Evolutionary conservation across 2,113 vertebrate genomes (phyloP), one percentile per base, ranked within the genome.

Genomic region (Sorex fumeus): DNA sequence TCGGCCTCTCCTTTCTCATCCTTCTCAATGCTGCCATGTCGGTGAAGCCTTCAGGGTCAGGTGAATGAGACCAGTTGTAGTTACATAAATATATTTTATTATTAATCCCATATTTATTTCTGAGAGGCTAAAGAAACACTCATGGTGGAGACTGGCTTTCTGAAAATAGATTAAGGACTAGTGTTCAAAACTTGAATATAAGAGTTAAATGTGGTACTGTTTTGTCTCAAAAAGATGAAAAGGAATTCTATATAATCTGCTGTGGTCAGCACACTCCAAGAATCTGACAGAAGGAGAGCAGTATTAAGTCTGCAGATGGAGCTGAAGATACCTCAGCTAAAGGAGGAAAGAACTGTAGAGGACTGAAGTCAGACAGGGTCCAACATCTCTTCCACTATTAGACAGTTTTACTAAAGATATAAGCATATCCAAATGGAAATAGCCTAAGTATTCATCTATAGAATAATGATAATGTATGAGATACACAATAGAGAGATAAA

Each of bases 81-180:
- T n/a, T n/a, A 30, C 10, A 80, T 36, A 84, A 84, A 71, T 40
- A 4, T 4, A 34, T 84, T 53, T 64, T 45, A 60, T 64, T 84
- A 87, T 50, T 84, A 50, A 75, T 43, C 40, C 32, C n/a, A 62
- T 21, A 84, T 27, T 74, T 91, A 74, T 80, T 86, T 57, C 50
- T 67, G 7, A 34, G 8, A 25, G 66, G 3, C 36, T 87, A 77
- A 82, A 86, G 36, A 27, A 82, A 53, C 77, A 40, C 13, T 1
- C 11, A 82, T 23, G 28, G 9, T 62, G 6, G 40, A 11, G 19
- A 50, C 3, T 53, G 36, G 32, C 60, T 34, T 36, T 80, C 50
- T 40, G 36, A n/a, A 88, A 76, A 75, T 43, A 40, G 19, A 9
- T 34, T 57, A 84, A 92, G 53, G 16, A 40, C 30, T 19, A 32